Evolutionary conservation across 2,888 invertebrate genomes (phyloP).

Genomic region (Caenorhabditis angaria): DNA sequence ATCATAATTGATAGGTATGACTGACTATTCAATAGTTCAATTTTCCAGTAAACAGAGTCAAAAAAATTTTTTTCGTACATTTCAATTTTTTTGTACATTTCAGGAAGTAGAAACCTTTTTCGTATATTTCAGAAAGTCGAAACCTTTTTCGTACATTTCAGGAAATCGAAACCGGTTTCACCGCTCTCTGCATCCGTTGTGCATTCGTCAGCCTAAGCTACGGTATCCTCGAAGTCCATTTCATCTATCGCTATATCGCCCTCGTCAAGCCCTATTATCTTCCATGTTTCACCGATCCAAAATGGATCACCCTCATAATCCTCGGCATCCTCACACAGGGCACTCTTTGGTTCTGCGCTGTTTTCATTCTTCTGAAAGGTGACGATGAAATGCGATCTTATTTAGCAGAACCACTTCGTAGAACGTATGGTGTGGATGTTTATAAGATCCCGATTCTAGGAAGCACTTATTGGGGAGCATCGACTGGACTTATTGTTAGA

Average conservation of each 20-base stretch:
- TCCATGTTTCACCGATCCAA: constrained; percentile 20
- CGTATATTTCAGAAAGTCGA: no score
- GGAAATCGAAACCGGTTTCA: constrained; percentile 26
- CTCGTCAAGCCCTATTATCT: constrained; percentile 35
- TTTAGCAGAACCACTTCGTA: constrained; percentile 24
- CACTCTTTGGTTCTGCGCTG: constrained; percentile 29
- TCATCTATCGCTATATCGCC: constrained; percentile 42
- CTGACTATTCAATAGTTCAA: no score
- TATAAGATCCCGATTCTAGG: constrained; percentile 32
- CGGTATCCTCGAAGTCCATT: constrained; percentile 44
- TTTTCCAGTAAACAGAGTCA: no score
- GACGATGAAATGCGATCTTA: constrained; percentile 38
- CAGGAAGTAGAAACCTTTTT: no score
- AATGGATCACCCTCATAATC: constrained; percentile 18
- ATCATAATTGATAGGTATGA: no score
- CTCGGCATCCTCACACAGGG: constrained; percentile 23
- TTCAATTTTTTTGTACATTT: no score
- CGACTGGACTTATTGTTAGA: constrained; percentile 20
- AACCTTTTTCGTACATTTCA: constrained; percentile 5
- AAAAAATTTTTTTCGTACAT: no score
- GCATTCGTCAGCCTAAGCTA: constrained; percentile 40
- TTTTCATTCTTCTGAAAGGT: constrained; percentile 24
- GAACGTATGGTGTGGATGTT: constrained; percentile 24
- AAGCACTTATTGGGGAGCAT: constrained; percentile 35
- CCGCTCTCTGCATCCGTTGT: constrained; percentile 36